phyloP scores from a whole-genome alignment of 1,140 invertebrate genomes.

The Branchinecta lynchi region DNA sequence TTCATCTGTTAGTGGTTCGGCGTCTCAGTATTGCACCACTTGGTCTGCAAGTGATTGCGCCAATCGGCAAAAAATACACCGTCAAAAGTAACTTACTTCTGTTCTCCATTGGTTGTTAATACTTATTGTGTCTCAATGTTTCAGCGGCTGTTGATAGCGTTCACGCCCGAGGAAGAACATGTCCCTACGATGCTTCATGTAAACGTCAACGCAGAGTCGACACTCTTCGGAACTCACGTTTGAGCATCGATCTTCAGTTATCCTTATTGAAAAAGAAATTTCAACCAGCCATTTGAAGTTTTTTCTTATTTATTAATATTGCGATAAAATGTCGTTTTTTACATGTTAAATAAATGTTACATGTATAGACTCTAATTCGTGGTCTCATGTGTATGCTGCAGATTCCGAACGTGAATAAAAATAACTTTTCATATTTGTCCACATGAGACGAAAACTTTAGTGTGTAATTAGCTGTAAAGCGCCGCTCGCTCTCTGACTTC shows the following conservation, averaged over 20 bases:
- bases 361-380: neutral
- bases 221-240: neutral
- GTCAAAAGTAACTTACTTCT: neutral
- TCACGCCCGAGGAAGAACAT: neutral
- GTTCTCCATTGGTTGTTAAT: neutral
- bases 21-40: neutral
- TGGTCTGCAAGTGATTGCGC: neutral
- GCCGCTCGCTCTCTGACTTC: too few species aligned
- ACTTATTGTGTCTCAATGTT: neutral
- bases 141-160: neutral
- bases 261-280: neutral
- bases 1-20: neutral
- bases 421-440: too few species aligned
- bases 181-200: neutral
- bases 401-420: too few species aligned
- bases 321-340: neutral
- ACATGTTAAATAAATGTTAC: slow-evolving; percentile 7
- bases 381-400: too few species aligned
- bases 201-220: neutral
- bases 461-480: too few species aligned
- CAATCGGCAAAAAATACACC: neutral
- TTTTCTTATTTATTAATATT: neutral
- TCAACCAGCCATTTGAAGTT: slow-evolving; percentile 7
- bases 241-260: neutral
- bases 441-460: too few species aligned